Evolutionary conservation across 2,113 vertebrate genomes (phyloP).

Genomic region (Eurystomus gularis): DNA sequence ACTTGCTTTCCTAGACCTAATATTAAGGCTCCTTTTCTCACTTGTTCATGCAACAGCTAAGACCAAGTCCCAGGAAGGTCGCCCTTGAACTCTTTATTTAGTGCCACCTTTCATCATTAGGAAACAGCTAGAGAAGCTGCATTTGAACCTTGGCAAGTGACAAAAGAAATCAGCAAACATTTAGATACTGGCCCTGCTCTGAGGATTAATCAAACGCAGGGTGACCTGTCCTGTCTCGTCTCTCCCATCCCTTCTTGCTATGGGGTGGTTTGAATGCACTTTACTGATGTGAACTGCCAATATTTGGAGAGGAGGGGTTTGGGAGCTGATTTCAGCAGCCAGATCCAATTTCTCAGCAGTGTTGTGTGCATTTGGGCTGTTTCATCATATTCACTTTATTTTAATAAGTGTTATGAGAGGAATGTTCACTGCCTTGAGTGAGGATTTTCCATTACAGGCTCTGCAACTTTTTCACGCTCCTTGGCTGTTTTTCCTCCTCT

Average conservation of each 20-base stretch:
- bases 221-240: neutral
- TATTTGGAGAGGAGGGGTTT: neutral
- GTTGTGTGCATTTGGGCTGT: neutral
- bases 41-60: neutral
- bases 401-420: neutral
- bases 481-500: neutral
- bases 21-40: neutral
- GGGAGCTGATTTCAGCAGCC: neutral
- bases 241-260: neutral
- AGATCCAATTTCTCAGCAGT: neutral
- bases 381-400: slow-evolving; percentile 36
- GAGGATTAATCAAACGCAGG: neutral
- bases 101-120: neutral
- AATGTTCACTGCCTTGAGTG: neutral
- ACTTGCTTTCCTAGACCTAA: neutral
- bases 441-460: slow-evolving; percentile 43
- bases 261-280: neutral
- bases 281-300: neutral
- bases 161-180: neutral
- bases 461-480: neutral
- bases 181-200: neutral
- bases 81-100: neutral
- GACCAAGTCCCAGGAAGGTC: neutral
- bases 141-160: neutral
- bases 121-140: neutral